A percentile compares a stretch with the other conserved stretches of the same genome.
Evolutionary conservation across 2,888 invertebrate species (phyloP).

Genomic region (Polydrusus cervinus): DNA sequence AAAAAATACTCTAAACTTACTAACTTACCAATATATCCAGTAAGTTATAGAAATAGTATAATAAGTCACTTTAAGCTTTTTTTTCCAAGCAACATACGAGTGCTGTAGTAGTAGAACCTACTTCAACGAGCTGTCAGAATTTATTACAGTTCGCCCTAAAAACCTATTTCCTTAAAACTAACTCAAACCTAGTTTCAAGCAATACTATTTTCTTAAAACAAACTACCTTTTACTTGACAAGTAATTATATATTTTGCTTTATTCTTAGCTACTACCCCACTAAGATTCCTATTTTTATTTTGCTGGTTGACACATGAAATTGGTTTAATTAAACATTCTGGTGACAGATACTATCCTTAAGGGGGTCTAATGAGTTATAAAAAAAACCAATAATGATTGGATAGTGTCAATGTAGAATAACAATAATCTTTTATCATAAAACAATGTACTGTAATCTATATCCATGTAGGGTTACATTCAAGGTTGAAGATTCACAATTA

Average conservation of each 20-base stretch:
- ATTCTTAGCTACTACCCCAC: conserved; percentile 12
- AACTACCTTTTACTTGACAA: neutral
- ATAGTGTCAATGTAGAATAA: conserved; percentile 32
- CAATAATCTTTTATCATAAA: conserved; percentile 42
- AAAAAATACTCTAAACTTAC: neutral
- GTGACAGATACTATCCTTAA: neutral
- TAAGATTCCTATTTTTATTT: conserved; percentile 18
- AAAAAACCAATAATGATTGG: conserved; percentile 7
- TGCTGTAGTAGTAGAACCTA: too few species aligned
- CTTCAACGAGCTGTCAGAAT: too few species aligned
- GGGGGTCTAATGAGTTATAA: conserved; percentile 14
- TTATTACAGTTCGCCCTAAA: too few species aligned
- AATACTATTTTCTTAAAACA: neutral
- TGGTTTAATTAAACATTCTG: neutral
- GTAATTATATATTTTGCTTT: neutral
- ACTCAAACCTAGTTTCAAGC: neutral
- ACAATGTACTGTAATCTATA: conserved; percentile 48
- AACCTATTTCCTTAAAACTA: too few species aligned
- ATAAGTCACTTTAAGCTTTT: too few species aligned
- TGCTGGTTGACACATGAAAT: neutral
- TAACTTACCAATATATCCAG: neutral
- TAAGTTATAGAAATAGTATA: too few species aligned
- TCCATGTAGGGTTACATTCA: conserved; percentile 51
- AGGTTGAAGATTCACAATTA: conserved; percentile 36
- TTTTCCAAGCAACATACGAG: too few species aligned